Evolutionary conservation across 2,797 vertebrate species (phyloP), one percentile per base, ranked within the genome.

Genomic region (Sitta carolinensis): DNA sequence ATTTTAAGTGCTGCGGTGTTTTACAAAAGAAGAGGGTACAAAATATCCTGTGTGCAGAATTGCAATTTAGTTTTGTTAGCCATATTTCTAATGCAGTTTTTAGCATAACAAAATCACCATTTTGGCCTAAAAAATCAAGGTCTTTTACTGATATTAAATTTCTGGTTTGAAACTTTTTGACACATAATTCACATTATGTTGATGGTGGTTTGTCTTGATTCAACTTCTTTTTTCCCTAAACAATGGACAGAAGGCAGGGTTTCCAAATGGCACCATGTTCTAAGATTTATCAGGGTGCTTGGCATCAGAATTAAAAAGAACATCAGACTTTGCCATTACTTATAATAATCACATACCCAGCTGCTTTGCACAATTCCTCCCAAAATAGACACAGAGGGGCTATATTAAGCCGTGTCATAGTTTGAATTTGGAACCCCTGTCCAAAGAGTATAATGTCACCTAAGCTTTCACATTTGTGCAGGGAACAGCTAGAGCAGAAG

Each of bases 391-490:
- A 84, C 75, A 86, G 57, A 74, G 58, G 79, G 61, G 54, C 79
- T 95, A 88, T 89, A 75, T 93, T 50, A 80, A 84, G 67, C 55
- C 70, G 78, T 79, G 79, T 74, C 34, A 86, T 11, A 91, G 45
- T 79, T 11, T 82, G 36, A 74, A 55, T 91, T 88, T 94, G 80
- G 93, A 91, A 80, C 29, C 30, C 67, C 72, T 79, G 58, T 45
- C 77, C 47, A 21, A 48, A 38, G 29, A 64, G 42, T 68, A 67
- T 86, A 63, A 93, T 93, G 83, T 83, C 54, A 90, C 62, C 11
- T 68, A 91, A 72, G 70, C 73, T 67, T 95, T 83, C 86, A 42
- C 51, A 93, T 94, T 94, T 89, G 18, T 84, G 57, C 64, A 86
- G 58, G 85, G 69, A 92, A 90, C 73, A 96, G 62, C 72, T 84